A percentile compares a stretch with the other conserved stretches of the same genome.
Evolutionary conservation across 2,797 vertebrate species (phyloP).

Genomic region (Prunella strophiata): DNA sequence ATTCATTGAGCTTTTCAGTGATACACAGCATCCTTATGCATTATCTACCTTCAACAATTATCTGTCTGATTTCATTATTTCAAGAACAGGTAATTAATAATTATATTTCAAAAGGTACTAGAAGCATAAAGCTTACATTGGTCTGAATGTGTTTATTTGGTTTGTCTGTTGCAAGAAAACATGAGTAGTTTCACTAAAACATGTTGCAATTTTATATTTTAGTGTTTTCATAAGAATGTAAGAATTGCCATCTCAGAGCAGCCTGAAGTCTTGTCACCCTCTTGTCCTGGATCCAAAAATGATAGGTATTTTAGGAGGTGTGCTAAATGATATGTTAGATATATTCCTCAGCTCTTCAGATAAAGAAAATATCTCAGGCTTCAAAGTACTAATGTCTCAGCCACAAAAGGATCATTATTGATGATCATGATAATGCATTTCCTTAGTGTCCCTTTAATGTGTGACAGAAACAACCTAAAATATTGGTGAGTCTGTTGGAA

Average conservation of each 20-base stretch:
- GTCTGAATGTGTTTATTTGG: background rate
- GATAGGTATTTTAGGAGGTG: background rate
- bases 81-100: background rate
- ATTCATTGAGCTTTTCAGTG: background rate
- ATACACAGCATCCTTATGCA: background rate
- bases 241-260: background rate
- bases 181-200: background rate
- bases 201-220: background rate
- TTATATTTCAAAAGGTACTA: background rate
- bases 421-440: background rate
- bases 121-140: background rate
- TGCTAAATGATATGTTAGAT: background rate
- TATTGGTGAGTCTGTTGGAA: background rate
- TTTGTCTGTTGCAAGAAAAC: background rate
- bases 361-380: background rate
- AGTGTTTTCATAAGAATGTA: background rate
- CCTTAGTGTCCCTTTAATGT: background rate
- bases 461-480: background rate
- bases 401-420: background rate
- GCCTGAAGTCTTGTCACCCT: background rate
- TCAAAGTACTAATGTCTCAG: background rate
- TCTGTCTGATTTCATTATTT: background rate
- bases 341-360: background rate
- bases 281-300: background rate
- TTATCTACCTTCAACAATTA: background rate